Evolutionary conservation across 2,797 vertebrate species (phyloP).

Genomic region (Sylvilagus floridanus): DNA sequence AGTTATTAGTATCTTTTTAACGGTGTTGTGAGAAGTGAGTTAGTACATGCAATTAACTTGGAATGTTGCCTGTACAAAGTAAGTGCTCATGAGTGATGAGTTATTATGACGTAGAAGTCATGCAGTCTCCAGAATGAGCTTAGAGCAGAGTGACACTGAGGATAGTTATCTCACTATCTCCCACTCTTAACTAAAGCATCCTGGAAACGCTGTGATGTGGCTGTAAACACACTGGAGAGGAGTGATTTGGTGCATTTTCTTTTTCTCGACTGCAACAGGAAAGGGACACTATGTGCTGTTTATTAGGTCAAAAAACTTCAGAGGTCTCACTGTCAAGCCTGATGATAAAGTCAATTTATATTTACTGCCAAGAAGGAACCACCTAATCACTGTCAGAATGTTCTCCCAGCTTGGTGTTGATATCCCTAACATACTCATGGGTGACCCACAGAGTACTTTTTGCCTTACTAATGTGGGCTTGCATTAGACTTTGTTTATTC

Average conservation of each 20-base stretch:
- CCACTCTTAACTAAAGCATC: constrained; percentile 41
- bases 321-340: constrained; percentile 24
- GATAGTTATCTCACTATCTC: constrained; percentile 34
- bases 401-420: not conserved
- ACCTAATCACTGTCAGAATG: constrained; percentile 53
- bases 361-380: constrained; percentile 47
- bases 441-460: not conserved
- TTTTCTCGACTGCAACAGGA: constrained; percentile 19
- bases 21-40: not conserved
- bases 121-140: not conserved
- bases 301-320: constrained; percentile 39
- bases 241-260: constrained; percentile 21
- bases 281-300: constrained; percentile 34
- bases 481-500: not conserved
- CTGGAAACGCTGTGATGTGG: constrained; percentile 41
- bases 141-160: not conserved
- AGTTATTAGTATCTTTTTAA: not conserved
- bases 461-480: not conserved
- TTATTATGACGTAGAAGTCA: not conserved
- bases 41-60: not conserved
- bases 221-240: not conserved
- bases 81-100: not conserved
- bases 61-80: not conserved
- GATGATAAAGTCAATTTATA: constrained; percentile 30
- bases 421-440: not conserved